These are phyloP conservation scores for Brachyhypopomus occidentalis DNA, from an alignment of 2,113 vertebrate species.

Conservation along the genomic window DNA sequence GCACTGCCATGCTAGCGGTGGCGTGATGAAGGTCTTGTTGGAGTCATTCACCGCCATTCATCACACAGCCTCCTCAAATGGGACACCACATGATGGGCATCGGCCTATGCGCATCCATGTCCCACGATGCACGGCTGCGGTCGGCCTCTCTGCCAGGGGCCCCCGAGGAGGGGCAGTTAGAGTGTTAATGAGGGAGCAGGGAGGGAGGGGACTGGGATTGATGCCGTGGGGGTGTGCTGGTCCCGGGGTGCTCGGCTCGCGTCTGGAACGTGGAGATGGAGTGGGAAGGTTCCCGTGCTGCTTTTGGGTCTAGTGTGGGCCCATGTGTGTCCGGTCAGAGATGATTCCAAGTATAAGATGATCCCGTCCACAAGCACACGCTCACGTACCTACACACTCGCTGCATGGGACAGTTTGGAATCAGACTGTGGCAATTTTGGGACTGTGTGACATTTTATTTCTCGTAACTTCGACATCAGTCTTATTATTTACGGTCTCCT, in stretches of 20 bases:
- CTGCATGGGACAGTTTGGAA: neutral
- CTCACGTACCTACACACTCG: neutral
- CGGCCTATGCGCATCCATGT: neutral
- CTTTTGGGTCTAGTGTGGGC: constrained; percentile 8
- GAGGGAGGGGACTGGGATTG: constrained; percentile 48
- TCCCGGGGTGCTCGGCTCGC: neutral
- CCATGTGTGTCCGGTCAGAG: neutral
- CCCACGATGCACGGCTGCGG: constrained; percentile 56
- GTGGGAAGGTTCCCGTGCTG: constrained; percentile 49
- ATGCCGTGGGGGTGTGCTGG: constrained; percentile 43
- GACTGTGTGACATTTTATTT: neutral
- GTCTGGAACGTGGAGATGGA: constrained; percentile 35
- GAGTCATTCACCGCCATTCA: neutral
- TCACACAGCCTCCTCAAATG: constrained; percentile 11
- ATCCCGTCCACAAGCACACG: too few species aligned
- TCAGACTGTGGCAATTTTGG: neutral
- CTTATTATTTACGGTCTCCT: neutral
- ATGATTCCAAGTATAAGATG: neutral
- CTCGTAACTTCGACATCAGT: too few species aligned
- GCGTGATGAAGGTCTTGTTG: constrained; percentile 13
- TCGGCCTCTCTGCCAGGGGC: constrained; percentile 52
- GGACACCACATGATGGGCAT: constrained; percentile 24
- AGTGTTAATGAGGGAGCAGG: constrained; percentile 16
- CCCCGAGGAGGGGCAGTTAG: constrained; percentile 62
- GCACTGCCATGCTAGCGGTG: neutral